phyloP scores from a whole-genome alignment of 1,140 invertebrate species.

The Aphaenogaster rudis region DNA sequence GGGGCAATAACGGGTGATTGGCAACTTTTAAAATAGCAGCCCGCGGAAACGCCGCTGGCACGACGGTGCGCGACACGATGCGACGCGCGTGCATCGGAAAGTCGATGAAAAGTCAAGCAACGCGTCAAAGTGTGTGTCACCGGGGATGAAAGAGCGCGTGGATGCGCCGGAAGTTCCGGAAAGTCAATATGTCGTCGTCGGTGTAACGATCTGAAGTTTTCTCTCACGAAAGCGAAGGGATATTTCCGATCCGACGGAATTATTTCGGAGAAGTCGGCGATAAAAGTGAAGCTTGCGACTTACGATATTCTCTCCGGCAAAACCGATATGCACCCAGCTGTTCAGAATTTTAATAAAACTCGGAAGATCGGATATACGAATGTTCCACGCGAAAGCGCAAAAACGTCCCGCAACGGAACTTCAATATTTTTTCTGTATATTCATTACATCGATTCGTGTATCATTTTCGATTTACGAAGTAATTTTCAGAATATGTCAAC shows the following conservation, averaged over 20 bases:
- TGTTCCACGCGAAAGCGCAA: neutral
- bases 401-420: neutral
- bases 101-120: constrained; percentile 26
- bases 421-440: neutral
- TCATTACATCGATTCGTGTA: neutral
- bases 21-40: constrained; percentile 71
- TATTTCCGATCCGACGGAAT: constrained; percentile 45
- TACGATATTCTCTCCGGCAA: constrained; percentile 1
- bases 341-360: constrained; percentile 53
- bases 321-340: constrained; percentile 11
- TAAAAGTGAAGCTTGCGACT: constrained; percentile 47
- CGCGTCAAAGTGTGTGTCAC: constrained; percentile 23
- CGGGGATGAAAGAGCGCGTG: constrained; percentile 23
- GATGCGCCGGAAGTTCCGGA: constrained; percentile 46
- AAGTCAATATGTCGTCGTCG: constrained; percentile 60
- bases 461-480: neutral
- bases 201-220: constrained; percentile 41
- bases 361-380: neutral
- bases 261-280: constrained; percentile 41
- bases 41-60: constrained; percentile 30
- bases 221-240: neutral
- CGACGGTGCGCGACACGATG: neutral
- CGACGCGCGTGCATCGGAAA: constrained; percentile 46
- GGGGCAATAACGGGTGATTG: constrained; percentile 69
- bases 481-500: neutral